Evolutionary conservation across 2,888 invertebrate species (phyloP), one percentile per base, ranked within the genome.

Genomic region (Drosophila limbata): DNA sequence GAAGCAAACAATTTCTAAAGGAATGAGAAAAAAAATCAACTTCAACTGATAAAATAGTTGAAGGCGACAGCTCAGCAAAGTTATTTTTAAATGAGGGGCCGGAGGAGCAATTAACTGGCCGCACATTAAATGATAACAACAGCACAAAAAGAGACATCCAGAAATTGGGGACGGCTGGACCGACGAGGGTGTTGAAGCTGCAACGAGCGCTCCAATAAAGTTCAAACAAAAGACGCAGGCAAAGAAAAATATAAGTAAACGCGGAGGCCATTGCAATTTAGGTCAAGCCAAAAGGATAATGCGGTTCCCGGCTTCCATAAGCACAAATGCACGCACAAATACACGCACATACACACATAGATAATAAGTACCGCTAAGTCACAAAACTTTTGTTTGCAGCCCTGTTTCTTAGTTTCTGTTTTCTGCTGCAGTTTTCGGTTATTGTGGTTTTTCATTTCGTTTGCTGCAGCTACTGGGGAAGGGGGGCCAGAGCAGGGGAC

Each of bases 211-310:
- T 55, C 44, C 71, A 68, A 69, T 81, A 61, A 79, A 79, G 64
- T 86, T 77, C 57, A 61, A 50, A 85, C 81, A 83, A 76, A 76
- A 73, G 73, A 72, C 65, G 50, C 47, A 50, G 57, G 39, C 15
- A 47, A 52, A 71, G 52, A 42, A 63, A 64, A 31, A 50, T 50
- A 60, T 51, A 57, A 57, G 47, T 42, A 55, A 65, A 55, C 56
- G 52, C 53, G 47, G 51, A 50, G 69, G 64, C 59, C 69, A 72
- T 55, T 73, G 71, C 73, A 78, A 84, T 84, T 86, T 84, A 69
- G 83, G 87, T 84, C 83, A 84, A 81, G 75, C 79, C 84, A 73
- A 79, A 73, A 75, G 79, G 79, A 86, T 84, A 81, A 81, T 81
- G 78, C 78, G 80, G 73, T 75, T 81, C 71, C 75, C 75, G 79